Percentiles rank a stretch among this genome's conserved stretches.
These are phyloP conservation scores for Megamerina dolium DNA, from an alignment of 2,888 invertebrate species.

Conservation along the genomic window DNA sequence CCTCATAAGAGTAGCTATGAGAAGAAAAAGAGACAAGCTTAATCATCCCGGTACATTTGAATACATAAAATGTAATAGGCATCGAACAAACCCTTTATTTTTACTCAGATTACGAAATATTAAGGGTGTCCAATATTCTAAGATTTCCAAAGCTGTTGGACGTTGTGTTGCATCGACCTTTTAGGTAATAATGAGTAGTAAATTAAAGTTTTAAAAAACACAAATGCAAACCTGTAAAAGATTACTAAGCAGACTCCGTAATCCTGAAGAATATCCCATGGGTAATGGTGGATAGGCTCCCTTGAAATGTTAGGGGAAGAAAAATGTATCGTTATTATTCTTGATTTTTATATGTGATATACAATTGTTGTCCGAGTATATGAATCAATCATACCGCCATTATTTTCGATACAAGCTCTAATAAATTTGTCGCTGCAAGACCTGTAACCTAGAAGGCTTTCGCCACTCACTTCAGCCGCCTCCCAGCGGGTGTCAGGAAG, in stretches of 20 bases:
- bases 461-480: too few species aligned
- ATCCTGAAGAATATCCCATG: slow-evolving; percentile 58
- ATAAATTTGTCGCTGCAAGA: slow-evolving; percentile 67
- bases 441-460: too few species aligned
- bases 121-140: slow-evolving; percentile 53
- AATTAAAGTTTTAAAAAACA: too few species aligned
- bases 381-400: too few species aligned
- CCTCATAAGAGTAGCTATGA: slow-evolving; percentile 40
- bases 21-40: not conserved
- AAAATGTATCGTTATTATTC: too few species aligned
- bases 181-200: too few species aligned
- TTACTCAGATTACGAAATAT: slow-evolving; percentile 48
- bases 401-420: slow-evolving; percentile 67
- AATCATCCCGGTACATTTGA: too few species aligned
- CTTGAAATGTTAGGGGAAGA: too few species aligned
- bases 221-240: slow-evolving; percentile 59
- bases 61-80: too few species aligned
- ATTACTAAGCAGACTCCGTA: slow-evolving; percentile 58
- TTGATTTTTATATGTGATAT: too few species aligned
- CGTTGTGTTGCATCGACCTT: slow-evolving; percentile 57
- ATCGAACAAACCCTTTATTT: slow-evolving; percentile 43
- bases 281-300: slow-evolving; percentile 63
- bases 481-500: too few species aligned
- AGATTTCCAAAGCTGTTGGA: slow-evolving; percentile 58
- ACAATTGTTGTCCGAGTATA: too few species aligned